These are phyloP conservation scores for Drosophila nikananu DNA, from an alignment of 1,140 invertebrate species.

Conservation along the genomic window DNA sequence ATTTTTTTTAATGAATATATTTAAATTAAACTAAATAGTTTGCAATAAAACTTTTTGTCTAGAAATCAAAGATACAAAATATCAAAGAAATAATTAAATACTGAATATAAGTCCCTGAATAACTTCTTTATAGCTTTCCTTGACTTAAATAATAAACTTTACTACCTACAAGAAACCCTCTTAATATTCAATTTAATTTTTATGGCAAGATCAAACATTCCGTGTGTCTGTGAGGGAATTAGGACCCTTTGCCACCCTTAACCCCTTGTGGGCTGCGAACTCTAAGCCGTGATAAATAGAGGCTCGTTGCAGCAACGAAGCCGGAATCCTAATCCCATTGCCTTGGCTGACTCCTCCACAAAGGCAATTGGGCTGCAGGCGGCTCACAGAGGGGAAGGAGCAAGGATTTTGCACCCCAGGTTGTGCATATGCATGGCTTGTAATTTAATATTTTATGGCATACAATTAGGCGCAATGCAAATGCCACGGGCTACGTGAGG, in stretches of 20 bases:
- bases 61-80: too few species aligned
- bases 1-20: too few species aligned
- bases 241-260: not conserved
- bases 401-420: not conserved
- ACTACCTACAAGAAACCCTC: not conserved
- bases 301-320: constrained; percentile 5
- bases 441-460: constrained; percentile 81
- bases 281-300: constrained; percentile 43
- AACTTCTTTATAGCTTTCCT: too few species aligned
- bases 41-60: too few species aligned
- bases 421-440: constrained; percentile 68
- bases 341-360: constrained; percentile 8
- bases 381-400: constrained; percentile 6
- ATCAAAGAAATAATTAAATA: too few species aligned
- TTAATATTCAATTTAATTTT: constrained; percentile 7
- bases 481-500: constrained; percentile 40
- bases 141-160: not conserved
- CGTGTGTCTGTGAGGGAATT: not conserved
- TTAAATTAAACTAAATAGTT: too few species aligned
- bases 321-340: constrained; percentile 34
- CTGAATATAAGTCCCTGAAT: too few species aligned
- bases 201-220: not conserved
- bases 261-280: constrained; percentile 4
- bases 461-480: constrained; percentile 72
- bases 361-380: constrained; percentile 36